Evolutionary conservation across 2,797 vertebrate genomes (phyloP), one percentile per base, ranked within the genome.

Genomic region (Forpus xanthops): DNA sequence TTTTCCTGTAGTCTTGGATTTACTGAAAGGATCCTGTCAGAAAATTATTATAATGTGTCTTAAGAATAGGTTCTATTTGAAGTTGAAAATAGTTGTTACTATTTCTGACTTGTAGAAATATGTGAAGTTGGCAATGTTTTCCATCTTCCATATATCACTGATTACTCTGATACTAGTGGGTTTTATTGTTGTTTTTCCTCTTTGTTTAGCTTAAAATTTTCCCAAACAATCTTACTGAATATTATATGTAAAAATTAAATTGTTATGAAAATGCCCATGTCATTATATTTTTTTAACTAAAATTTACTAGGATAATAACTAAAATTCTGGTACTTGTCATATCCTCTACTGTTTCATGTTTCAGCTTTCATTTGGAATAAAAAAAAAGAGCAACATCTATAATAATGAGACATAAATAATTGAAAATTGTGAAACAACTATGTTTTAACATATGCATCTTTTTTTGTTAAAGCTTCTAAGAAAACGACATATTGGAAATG

Each of bases 401-500:
- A 73, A 56, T 81, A 77, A 76, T 73, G 39, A 89, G 55, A 50
- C 79, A 67, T 78, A 65, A 71, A 18, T 41, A 44, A n/a, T 42
- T 68, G 44, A 11, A 50, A 53, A 64, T 65, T 35, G 11, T 37
- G 58, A 11, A 39, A 70, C 44, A 6, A 16, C 15, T 64, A 2
- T 67, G 4, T 50, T 74, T 87, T 61, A 91, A 85, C 11, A 4
- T 82, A 2, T 76, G 28, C 20, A 2, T 55, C 3, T 35, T 71
- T 35, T 49, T 41, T 70, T 85, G 67, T 83, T 86, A 80, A 81
- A 99, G 99, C 97, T 99, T 96, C 98, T 99, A 90, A 98, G 99
- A 96, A 99, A 99, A 97, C 98, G 99, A 33, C 99, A 99, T 96
- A 99, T 99, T 89, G 99, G 99, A 65, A 99, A 99, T 85, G 99